Evolutionary conservation across 2,797 vertebrate species (phyloP), one percentile per base, ranked within the genome.

Genomic region (Centropyge bicolor): DNA sequence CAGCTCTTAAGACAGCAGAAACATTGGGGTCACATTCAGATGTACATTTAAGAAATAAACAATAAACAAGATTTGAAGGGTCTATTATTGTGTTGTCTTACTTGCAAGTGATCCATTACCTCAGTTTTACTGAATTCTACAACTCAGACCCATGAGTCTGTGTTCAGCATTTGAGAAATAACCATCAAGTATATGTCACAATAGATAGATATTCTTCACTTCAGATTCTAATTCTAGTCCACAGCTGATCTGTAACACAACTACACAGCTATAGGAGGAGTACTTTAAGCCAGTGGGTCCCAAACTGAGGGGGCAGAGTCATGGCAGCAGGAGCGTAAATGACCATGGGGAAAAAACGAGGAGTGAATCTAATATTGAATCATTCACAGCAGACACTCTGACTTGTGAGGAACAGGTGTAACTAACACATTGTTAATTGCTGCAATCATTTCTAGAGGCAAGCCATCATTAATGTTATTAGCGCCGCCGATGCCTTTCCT

Each of bases 381-480:
- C 62, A 27, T 59, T 61, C 38, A 43, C 13, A 41, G 38, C 8
- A 59, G 22, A 60, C 46, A 56, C 66, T 64, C 66, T 61, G 38
- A 49, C 40, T 9, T 76, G 38, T 59, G 43, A 65, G 35, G 62
- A 13, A 66, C 14, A 60, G 17, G 20, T 40, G 20, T 24, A 48
- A 43, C 24, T 31, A 54, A 65, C 36, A 55, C n/a, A 35, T n/a
- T 36, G 36, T 61, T 71, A 64, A 61, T 43, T 40, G 11, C 19
- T 56, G 49, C 55, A 75, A 65, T 76, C 13, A 74, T 72, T 38
- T 70, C 38, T 76, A 17, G 12, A 70, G 57, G 9, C 6, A 9
- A 24, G 36, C 31, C 45, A 46, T 41, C 1, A 27, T 35, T 61
- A 40, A 45, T 52, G 41, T 74, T 76, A 46, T 63, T 1, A 74